phyloP scores from a whole-genome alignment of 1,140 invertebrate genomes.

The Meloidogyne exigua region DNA sequence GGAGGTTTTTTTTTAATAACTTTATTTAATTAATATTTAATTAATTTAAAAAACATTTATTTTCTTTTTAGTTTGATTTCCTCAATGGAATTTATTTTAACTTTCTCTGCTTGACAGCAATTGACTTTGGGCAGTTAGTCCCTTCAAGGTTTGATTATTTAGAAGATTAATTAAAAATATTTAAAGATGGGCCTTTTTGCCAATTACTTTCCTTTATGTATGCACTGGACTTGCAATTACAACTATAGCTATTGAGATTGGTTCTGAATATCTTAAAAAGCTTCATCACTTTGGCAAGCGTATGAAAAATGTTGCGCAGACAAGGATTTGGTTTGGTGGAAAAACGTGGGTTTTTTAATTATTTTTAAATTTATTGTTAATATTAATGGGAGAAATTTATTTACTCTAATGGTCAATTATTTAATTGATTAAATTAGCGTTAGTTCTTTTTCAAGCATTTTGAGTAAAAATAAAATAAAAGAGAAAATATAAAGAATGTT shows the following conservation, averaged over 20 bases:
- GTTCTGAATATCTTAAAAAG: slow-evolving; percentile 51
- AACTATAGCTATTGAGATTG: slow-evolving; percentile 55
- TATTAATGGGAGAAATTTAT: too few relatives aligned
- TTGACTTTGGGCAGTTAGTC: slow-evolving; percentile 54
- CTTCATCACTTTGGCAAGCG: slow-evolving; percentile 51
- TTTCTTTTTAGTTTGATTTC: slow-evolving; percentile 45
- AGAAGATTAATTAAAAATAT: background rate
- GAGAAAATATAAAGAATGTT: too few relatives aligned
- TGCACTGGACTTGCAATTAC: slow-evolving; percentile 56
- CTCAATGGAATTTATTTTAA: slow-evolving; percentile 56
- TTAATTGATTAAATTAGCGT: too few relatives aligned
- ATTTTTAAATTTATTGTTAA: too few relatives aligned
- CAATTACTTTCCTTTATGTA: slow-evolving; percentile 56
- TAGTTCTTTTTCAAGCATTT: too few relatives aligned
- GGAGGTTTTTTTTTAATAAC: slow-evolving; percentile 31
- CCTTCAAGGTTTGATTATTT: slow-evolving; percentile 36
- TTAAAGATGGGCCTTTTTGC: slow-evolving; percentile 46
- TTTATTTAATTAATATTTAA: background rate
- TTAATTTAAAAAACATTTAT: background rate
- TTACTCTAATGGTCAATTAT: too few relatives aligned
- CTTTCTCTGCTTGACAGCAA: slow-evolving; percentile 55
- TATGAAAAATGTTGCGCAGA: slow-evolving; percentile 54
- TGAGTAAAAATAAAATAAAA: too few relatives aligned
- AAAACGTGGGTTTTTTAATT: slow-evolving; percentile 52
- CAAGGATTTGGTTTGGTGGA: slow-evolving; percentile 55